Evolutionary conservation across 2,113 vertebrate genomes (phyloP), one percentile per base, ranked within the genome.

Genomic region (Baryphthengus martii): DNA sequence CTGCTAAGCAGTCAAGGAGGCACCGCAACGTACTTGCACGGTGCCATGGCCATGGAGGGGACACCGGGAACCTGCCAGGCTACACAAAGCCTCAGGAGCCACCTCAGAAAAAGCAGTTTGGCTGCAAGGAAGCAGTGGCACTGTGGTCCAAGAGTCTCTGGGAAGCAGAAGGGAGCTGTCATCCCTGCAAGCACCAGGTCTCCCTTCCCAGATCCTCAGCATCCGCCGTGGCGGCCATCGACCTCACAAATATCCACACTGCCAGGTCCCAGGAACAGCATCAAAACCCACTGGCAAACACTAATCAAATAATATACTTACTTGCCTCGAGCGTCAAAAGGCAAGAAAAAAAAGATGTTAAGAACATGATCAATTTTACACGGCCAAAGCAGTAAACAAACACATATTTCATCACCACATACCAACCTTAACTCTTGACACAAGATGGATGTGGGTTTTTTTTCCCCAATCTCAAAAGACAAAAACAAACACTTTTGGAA

Each of bases 331-430:
- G 96, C 90, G 76, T 73, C 90, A 66, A 93, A 97, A 96, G 44
- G 79, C 95, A 84, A 92, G 63, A 56, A 28, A 88, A 94, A 88
- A 95, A 92, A 95, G 86, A 96, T 44, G 44, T 93, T 92, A 89
- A 68, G 92, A 94, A 87, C 72, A 65, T 56, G 73, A 97, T 96
- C 95, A 96, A 96, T 97, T 90, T 96, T 82, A 93, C 53, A 53
- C 4, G 18, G 90, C 58, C 80, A 49, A 66, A 92, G 88, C 75
- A 94, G 95, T 96, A 96, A 97, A 96, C 94, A 97, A 94, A 95
- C 96, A 96, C 92, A 95, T 96, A 96, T 95, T 97, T 97, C 97
- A 97, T 90, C 85, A 95, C 59, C 85, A 95, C 85, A 42, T 40
- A 93, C 85, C 81, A 91, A 85, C 75, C 72, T 94, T 81, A 92